phyloP scores from a whole-genome alignment of 2,797 vertebrate species.

The Varecia variegata region DNA sequence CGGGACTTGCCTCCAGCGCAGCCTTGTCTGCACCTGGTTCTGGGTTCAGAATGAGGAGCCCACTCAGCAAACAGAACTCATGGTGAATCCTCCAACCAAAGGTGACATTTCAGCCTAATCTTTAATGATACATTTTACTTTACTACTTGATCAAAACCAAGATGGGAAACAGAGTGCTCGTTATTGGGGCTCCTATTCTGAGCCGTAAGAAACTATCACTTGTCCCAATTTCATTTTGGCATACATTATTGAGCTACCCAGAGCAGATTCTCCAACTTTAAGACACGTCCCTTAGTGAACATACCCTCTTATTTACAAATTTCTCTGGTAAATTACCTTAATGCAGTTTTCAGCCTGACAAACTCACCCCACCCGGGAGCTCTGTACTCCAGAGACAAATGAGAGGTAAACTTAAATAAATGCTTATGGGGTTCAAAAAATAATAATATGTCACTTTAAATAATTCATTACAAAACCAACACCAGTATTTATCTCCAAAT shows the following conservation, averaged over 20 bases:
- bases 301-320: not conserved
- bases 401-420: constrained; percentile 24
- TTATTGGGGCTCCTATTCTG: not conserved
- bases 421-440: constrained; percentile 14
- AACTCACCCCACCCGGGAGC: not conserved
- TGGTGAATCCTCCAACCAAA: not conserved
- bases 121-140: not conserved
- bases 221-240: not conserved
- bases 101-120: not conserved
- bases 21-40: not conserved
- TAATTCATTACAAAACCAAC: constrained; percentile 22
- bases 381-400: constrained; percentile 10
- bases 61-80: not conserved
- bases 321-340: not conserved
- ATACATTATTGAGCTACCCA: not conserved
- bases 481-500: constrained; percentile 38
- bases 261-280: not conserved
- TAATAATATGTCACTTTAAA: constrained; percentile 35
- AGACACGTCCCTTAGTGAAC: not conserved
- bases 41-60: not conserved
- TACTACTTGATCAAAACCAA: not conserved
- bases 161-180: not conserved
- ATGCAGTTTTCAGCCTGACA: not conserved
- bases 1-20: not conserved
- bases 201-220: not conserved